Evolutionary conservation across 2,797 vertebrate species (phyloP).

Genomic region (Prionace glauca): DNA sequence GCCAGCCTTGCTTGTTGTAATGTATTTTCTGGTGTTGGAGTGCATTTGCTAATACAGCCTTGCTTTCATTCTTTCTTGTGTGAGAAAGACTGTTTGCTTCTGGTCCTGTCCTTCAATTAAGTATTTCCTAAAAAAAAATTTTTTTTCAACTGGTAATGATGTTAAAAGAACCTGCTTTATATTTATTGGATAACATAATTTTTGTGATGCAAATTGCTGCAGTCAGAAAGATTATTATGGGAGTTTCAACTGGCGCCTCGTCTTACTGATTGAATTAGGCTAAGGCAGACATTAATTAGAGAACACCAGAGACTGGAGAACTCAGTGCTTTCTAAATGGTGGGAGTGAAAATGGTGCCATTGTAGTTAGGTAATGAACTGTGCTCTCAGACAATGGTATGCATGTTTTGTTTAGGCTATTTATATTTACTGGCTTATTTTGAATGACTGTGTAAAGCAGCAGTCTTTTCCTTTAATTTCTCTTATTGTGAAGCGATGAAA

Average conservation of each 20-base stretch:
- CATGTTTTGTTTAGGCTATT: constrained; percentile 54
- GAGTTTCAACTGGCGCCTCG: constrained; percentile 65
- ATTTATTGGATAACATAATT: constrained; percentile 32
- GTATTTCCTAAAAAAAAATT: constrained; percentile 1
- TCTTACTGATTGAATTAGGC: constrained; percentile 74
- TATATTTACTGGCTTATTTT: constrained; percentile 31
- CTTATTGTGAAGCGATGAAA: not conserved
- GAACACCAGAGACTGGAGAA: constrained; percentile 66
- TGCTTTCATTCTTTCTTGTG: not conserved
- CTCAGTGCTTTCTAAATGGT: constrained; percentile 64
- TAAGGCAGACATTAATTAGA: constrained; percentile 72
- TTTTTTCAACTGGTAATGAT: not conserved
- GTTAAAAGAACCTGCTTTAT: not conserved
- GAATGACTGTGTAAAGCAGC: not conserved
- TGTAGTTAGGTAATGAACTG: constrained; percentile 60
- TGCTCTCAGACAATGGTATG: constrained; percentile 59
- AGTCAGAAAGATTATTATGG: constrained; percentile 48
- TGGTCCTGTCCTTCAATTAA: not conserved
- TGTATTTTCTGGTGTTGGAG: not conserved
- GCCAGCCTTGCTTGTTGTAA: not conserved
- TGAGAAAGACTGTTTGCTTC: not conserved
- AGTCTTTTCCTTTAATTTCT: not conserved
- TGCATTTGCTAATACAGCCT: not conserved
- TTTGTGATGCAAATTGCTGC: constrained; percentile 53
- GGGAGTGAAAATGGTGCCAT: constrained; percentile 65